Conservation (phyloP, 2,113 vertebrate species). For the Jacana jacana region DNA sequence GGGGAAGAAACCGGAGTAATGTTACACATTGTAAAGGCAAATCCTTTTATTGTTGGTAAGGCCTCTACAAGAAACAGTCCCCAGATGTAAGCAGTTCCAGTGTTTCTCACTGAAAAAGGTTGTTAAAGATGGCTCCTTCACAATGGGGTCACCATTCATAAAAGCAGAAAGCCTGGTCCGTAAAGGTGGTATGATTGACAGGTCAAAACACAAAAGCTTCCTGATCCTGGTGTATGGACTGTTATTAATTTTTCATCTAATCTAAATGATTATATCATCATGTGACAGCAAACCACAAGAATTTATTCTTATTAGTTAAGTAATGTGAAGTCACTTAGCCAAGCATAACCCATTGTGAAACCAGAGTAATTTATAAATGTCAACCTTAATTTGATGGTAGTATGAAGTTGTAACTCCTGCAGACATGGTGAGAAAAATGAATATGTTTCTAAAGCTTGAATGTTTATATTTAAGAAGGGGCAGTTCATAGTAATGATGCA, state of each 20-base stretch:
- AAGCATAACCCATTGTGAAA: conserved; percentile 59
- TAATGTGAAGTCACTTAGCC: conserved; percentile 52
- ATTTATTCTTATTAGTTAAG: conserved; percentile 45
- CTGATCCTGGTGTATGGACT: conserved; percentile 1
- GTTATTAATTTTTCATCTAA: conserved; percentile 52
- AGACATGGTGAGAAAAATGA: neutral
- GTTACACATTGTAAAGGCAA: neutral
- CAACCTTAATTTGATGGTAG: conserved; percentile 39
- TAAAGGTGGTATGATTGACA: neutral
- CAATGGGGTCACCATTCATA: neutral
- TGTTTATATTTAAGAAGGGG: neutral
- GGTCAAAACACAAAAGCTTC: conserved; percentile 23
- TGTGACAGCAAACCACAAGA: conserved; percentile 39
- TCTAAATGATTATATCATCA: conserved; percentile 20
- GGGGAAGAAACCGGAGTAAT: neutral
- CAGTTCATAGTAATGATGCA: neutral
- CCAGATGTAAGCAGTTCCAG: neutral
- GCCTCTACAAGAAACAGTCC: neutral
- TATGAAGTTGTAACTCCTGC: conserved; percentile 21
- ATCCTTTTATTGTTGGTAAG: neutral
- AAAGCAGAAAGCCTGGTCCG: neutral
- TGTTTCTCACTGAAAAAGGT: neutral
- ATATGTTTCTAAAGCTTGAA: neutral
- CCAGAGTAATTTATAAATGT: conserved; percentile 60
- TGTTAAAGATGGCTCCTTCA: neutral